These are phyloP conservation scores for Elysia crispata DNA, from an alignment of 2,888 invertebrate species.

Conservation along the genomic window DNA sequence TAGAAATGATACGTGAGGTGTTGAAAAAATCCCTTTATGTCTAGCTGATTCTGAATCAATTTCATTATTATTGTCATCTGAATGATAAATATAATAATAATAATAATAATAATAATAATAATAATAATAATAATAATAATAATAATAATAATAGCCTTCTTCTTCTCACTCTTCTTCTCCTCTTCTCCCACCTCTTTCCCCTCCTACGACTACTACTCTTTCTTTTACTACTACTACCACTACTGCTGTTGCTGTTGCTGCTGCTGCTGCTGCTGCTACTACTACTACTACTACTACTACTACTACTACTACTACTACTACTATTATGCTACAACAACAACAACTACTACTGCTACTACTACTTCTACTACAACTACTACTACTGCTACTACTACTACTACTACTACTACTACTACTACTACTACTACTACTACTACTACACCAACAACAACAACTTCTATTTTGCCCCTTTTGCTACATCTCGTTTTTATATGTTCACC, in stretches of 20 bases:
- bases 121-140: too few species aligned
- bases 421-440: too few species aligned
- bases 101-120: too few species aligned
- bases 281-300: conserved; percentile 34
- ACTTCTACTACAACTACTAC: conserved; percentile 3
- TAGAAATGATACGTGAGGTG: too few species aligned
- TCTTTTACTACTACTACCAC: conserved; percentile 26
- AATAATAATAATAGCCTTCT: too few species aligned
- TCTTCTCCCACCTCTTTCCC: conserved; percentile 1
- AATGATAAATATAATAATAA: too few species aligned
- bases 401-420: conserved; percentile 30
- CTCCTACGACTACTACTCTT: conserved; percentile 29
- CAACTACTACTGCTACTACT: conserved; percentile 22
- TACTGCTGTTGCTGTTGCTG: conserved; percentile 22
- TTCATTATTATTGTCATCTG: too few species aligned
- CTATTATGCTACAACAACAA: not conserved
- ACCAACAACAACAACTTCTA: too few species aligned
- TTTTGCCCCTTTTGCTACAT: not conserved
- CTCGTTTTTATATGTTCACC: too few species aligned
- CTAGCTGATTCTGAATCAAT: too few species aligned
- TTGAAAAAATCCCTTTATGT: too few species aligned
- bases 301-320: conserved; percentile 26
- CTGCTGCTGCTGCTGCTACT: conserved; percentile 29
- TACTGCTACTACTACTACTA: conserved; percentile 27
- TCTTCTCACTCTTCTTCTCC: conserved; percentile 14